Percentiles rank a stretch among this genome's conserved stretches.
Evolutionary conservation across 2,888 invertebrate species (phyloP).

Genomic region (Rhagonycha fulva): DNA sequence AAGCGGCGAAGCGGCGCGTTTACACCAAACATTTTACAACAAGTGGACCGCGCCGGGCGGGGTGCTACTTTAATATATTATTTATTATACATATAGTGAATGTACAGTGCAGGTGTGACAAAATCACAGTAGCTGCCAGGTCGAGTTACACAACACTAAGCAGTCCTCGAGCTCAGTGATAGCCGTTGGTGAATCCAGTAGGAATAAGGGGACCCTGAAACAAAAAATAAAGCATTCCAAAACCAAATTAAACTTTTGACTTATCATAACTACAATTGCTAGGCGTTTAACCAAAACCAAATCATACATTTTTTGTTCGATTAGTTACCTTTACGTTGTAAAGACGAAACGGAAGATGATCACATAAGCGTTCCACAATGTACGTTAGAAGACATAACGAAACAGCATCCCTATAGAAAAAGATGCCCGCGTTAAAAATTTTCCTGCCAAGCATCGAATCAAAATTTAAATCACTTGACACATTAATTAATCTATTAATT

Average conservation of each 20-base stretch:
- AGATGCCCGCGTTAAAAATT: not conserved
- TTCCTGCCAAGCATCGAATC: not conserved
- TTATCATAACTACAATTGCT: not conserved
- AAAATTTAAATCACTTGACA: not conserved
- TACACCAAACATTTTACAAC: slow-evolving; percentile 58
- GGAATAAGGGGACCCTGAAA: slow-evolving; percentile 96
- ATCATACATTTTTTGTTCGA: not conserved
- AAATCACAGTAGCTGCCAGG: slow-evolving; percentile 56
- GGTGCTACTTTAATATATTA: slow-evolving; percentile 52
- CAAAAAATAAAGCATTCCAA: slow-evolving; percentile 39
- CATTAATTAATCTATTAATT: not conserved
- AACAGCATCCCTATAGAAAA: slow-evolving; percentile 22
- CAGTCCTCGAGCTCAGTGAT: slow-evolving; percentile 74
- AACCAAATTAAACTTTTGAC: not conserved
- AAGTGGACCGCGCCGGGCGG: slow-evolving; percentile 57
- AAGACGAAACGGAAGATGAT: slow-evolving; percentile 13
- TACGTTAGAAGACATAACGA: slow-evolving; percentile 22
- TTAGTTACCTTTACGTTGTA: slow-evolving; percentile 9
- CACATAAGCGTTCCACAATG: slow-evolving; percentile 8
- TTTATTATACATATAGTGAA: slow-evolving; percentile 54
- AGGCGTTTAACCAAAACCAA: not conserved
- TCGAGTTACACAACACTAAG: slow-evolving; percentile 55
- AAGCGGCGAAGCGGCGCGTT: slow-evolving; percentile 56
- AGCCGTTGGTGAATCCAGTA: slow-evolving; percentile 98
- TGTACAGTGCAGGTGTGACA: slow-evolving; percentile 58